These are phyloP conservation scores for Micronycteris hirsuta DNA, from an alignment of 2,113 vertebrate genomes.

Conservation along the genomic window DNA sequence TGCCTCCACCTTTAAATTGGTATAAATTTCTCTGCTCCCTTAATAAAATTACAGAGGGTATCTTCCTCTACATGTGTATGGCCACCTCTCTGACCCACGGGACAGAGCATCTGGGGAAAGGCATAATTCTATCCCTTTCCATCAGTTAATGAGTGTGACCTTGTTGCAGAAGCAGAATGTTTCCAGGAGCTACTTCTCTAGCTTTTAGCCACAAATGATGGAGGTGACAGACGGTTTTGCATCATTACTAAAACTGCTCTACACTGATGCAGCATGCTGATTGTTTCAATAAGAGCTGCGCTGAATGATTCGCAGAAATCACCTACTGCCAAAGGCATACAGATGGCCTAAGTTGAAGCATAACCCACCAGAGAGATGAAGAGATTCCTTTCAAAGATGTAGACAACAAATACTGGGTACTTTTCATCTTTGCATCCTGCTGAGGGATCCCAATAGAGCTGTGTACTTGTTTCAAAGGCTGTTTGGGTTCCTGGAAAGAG, in stretches of 20 bases:
- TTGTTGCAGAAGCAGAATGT: neutral
- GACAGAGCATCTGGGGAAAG: neutral
- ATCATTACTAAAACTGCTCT: neutral
- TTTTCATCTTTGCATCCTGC: slow-evolving; percentile 3
- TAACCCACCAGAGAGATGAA: slow-evolving; percentile 11
- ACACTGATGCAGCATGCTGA: neutral
- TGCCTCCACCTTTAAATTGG: neutral
- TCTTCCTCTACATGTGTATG: neutral
- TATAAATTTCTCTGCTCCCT: neutral
- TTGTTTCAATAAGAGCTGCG: neutral
- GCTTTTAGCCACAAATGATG: neutral
- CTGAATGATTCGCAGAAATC: slow-evolving; percentile 18
- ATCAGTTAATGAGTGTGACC: neutral
- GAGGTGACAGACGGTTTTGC: neutral
- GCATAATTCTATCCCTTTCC: neutral
- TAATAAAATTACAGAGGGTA: neutral
- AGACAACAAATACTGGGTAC: neutral
- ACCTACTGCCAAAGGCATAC: neutral
- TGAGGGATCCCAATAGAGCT: neutral
- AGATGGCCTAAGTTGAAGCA: neutral
- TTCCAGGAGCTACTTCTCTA: neutral
- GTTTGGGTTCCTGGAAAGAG: neutral
- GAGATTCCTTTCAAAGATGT: neutral
- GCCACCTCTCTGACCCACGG: neutral
- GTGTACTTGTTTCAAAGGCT: slow-evolving; percentile 42